Evolutionary conservation across 1,140 invertebrate genomes (phyloP), one percentile per base, ranked within the genome.

Genomic region (Drosophila parvula): DNA sequence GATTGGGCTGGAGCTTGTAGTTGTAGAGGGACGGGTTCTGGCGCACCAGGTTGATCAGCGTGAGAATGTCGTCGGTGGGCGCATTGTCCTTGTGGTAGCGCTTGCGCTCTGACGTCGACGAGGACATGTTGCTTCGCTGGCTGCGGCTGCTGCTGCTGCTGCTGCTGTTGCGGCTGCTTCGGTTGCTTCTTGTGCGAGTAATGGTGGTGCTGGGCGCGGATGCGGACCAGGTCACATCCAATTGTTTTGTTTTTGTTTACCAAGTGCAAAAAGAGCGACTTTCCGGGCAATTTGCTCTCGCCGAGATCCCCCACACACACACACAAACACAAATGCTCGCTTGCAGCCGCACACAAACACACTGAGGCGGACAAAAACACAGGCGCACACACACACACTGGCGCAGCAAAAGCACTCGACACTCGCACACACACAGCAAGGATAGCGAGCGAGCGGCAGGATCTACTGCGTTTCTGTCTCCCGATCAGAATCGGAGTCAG

Each of bases 41-140:
- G 10, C 90, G 84, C 34, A 91, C 90, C 74, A 91, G 70, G 59
- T 91, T 82, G 67, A 91, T 91, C 6, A 91, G 51, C 14, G 90
- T 91, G 14, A 89, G 75, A 48, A 91, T 91, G 59, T 91, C 90
- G 68, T 91, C 90, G 41, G 90, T 78, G 40, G 90, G 83, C 45
- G 90, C 83, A 36, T 88, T 89, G 69, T 91, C 90, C 81, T 91
- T 91, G 76, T 91, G 90, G 74, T 91, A 91, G 63, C 90, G 90
- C 67, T 91, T 91, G 44, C 90, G 90, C 74, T 91, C 90, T 64
- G 62, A 48, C 40, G 76, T 73, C 47, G 67, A 71, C 57, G 81
- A 67, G 62, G 65, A 88, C 84, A 88, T 86, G 50, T 69, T 77
- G 75, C 67, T 78, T 62, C 64, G 40, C 55, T 76, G 64, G 38